Conservation (phyloP, 2,888 invertebrate species). For the Morpho helenor region DNA sequence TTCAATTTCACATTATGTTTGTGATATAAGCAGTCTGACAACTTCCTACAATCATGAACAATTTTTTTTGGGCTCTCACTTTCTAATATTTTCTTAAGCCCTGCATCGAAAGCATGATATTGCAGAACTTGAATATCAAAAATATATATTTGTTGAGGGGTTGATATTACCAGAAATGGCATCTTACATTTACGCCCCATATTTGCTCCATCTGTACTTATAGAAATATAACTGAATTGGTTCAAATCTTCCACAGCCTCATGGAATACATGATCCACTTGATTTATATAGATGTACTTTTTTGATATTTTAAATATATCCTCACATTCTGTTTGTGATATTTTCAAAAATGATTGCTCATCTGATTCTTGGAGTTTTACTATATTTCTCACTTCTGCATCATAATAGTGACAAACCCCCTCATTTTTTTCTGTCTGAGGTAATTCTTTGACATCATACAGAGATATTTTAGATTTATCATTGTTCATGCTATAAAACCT, state of each 20-base stretch:
- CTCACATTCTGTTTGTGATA: slow-evolving; percentile 65
- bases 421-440: slow-evolving; percentile 51
- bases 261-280: slow-evolving; percentile 64
- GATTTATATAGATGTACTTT: slow-evolving; percentile 67
- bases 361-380: slow-evolving; percentile 56
- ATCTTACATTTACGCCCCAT: slow-evolving; percentile 73
- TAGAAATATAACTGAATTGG: slow-evolving; percentile 51
- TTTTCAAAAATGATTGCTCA: slow-evolving; percentile 53
- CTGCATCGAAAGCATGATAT: slow-evolving; percentile 69
- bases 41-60: slow-evolving; percentile 78
- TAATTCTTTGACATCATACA: slow-evolving; percentile 62
- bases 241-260: slow-evolving; percentile 60
- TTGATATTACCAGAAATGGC: slow-evolving; percentile 67
- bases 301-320: slow-evolving; percentile 60
- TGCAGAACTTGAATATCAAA: slow-evolving; percentile 74
- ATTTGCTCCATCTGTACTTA: slow-evolving; percentile 68
- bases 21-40: slow-evolving; percentile 79
- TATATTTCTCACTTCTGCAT: slow-evolving; percentile 62
- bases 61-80: slow-evolving; percentile 73
- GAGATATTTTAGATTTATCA: slow-evolving; percentile 67
- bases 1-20: slow-evolving; percentile 75
- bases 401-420: slow-evolving; percentile 62
- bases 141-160: slow-evolving; percentile 66
- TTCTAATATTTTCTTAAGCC: slow-evolving; percentile 67
- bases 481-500: slow-evolving; percentile 64